Evolutionary conservation across 2,797 vertebrate genomes (phyloP).

Genomic region (Pseudomugil gertrudae): DNA sequence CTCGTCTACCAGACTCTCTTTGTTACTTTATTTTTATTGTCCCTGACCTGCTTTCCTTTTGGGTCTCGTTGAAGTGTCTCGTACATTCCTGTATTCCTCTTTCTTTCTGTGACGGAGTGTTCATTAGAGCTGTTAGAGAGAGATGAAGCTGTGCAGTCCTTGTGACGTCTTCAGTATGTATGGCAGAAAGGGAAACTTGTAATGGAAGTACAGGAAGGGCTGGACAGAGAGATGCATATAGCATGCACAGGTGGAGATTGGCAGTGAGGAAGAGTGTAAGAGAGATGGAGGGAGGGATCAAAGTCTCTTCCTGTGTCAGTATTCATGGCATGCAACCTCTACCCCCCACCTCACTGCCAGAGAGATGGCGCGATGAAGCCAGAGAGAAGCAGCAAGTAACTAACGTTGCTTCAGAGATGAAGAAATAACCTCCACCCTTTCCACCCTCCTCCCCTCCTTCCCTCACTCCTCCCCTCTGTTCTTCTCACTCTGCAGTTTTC

Average conservation of each 20-base stretch:
- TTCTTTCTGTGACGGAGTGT: constrained; percentile 30
- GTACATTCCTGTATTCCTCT: not conserved
- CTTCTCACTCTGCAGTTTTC: constrained; percentile 36
- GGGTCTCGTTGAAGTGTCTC: not conserved
- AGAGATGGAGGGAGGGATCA: constrained; percentile 45
- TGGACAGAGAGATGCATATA: constrained; percentile 11
- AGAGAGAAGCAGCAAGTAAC: constrained; percentile 34
- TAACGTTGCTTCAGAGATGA: constrained; percentile 45
- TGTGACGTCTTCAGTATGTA: not conserved
- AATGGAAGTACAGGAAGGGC: not conserved
- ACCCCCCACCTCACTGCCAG: constrained; percentile 34
- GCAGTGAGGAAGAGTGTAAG: not conserved
- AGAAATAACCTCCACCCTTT: constrained; percentile 23
- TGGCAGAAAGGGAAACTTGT: constrained; percentile 4
- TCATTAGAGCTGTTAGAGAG: constrained; percentile 26
- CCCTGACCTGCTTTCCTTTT: constrained; percentile 1
- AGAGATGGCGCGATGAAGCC: constrained; percentile 56
- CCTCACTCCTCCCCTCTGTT: not conserved
- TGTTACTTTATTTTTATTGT: not conserved
- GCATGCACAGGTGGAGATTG: constrained; percentile 23
- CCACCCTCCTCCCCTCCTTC: not conserved
- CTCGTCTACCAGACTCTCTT: not conserved
- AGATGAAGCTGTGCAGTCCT: not conserved
- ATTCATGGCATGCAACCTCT: constrained; percentile 57
- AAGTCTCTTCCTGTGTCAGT: constrained; percentile 61